Base-by-base conservation (phyloP, 2,113 vertebrate species). In the Bothrops jararaca region DNA sequence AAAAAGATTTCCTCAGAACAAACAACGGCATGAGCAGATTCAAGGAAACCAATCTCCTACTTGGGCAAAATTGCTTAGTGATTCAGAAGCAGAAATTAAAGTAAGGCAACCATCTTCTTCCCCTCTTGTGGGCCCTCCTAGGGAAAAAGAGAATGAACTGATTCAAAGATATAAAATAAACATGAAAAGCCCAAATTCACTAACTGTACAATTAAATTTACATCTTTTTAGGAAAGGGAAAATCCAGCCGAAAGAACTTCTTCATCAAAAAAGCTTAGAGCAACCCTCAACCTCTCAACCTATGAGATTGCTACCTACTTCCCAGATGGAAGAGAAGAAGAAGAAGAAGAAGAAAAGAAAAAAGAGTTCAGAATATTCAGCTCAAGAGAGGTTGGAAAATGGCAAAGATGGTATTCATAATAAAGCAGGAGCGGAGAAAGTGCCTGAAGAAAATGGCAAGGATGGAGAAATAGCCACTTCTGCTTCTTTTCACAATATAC, bases 201-300 rank as follows among this genome's bases (percentile, higher is more conserved):
- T 98, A 91, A 98, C 95, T 91, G 97, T 98, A 39, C 99, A 99
- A 95, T 95, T 98, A 54, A 98, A 98, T 97, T 92, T 98, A 87
- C 97, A 97, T 88, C 98, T 97, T 2, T 96, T 98, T 45, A 95
- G 94, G 91, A 98, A 97, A 97, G 96, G 92, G 64, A 98, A 96
- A 96, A 94, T 99, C 91, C 96, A 98, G 57, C 98, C 98, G 0
- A 96, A 96, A 74, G 96, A 96, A 94, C 91, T 53, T 90, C 5
- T 4, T 93, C 92, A 15, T 45, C 64, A 86, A 18, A 91, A 90
- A 34, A 93, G 91, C 18, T 22, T 48, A 24, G 92, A 92, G 45
- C 89, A 94, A 91, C 53, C 50, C 9, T 1, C 48, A 89, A 91
- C 24, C 24, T 23, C 48, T 86, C 92, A 57, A 64, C 3, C 0